These are phyloP conservation scores for Leptinotarsa tumamoca DNA, from an alignment of 2,888 invertebrate genomes.

Conservation along the genomic window DNA sequence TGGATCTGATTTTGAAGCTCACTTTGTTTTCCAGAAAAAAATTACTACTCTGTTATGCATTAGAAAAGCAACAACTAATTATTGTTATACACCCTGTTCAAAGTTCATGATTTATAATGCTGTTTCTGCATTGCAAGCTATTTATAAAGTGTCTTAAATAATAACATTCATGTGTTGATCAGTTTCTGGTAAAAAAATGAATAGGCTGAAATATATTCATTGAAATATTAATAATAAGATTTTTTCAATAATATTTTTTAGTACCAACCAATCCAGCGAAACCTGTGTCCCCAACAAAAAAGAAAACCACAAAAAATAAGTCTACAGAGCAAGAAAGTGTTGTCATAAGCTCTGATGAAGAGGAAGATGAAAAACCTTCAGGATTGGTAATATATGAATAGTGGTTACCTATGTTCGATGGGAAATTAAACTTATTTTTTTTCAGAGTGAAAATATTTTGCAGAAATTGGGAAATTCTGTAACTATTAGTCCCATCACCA, in stretches of 20 bases:
- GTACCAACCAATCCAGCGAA: constrained; percentile 32
- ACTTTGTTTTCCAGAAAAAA: too few species aligned
- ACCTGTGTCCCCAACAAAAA: constrained; percentile 40
- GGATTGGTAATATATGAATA: constrained; percentile 49
- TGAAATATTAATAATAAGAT: background rate
- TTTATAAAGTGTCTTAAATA: too few species aligned
- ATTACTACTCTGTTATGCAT: too few species aligned
- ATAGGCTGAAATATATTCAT: background rate
- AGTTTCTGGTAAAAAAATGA: too few species aligned
- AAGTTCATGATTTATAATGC: too few species aligned
- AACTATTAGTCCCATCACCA: constrained; percentile 58
- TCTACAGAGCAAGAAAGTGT: constrained; percentile 73
- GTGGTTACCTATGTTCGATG: constrained; percentile 2
- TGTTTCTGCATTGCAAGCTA: too few species aligned
- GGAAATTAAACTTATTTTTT: constrained; percentile 25
- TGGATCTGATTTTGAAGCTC: too few species aligned
- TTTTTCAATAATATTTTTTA: background rate
- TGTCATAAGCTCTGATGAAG: constrained; percentile 80
- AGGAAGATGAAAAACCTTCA: constrained; percentile 62
- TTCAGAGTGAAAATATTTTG: constrained; percentile 54
- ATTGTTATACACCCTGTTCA: too few species aligned
- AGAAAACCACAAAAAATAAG: constrained; percentile 43
- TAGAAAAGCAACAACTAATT: too few species aligned
- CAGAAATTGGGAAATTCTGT: constrained; percentile 57
- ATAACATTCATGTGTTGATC: too few species aligned